phyloP scores from a whole-genome alignment of 64 coral and sea anemone species.

The Acropora yongei region DNA sequence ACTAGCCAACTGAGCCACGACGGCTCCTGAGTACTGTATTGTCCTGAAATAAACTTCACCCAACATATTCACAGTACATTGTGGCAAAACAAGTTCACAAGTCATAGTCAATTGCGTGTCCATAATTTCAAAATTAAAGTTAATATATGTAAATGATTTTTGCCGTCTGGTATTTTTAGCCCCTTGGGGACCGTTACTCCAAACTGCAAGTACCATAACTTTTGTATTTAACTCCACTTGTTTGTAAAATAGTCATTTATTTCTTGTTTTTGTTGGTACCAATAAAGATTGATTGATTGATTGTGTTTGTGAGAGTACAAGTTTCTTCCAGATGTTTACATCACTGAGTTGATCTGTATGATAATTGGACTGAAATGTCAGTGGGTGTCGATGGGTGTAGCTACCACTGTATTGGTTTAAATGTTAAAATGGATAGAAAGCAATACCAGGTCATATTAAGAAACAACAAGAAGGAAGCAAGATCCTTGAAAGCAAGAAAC shows the following conservation, averaged over 20 bases:
- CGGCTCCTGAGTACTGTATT: background rate
- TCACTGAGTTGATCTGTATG: background rate
- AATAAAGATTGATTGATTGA: constrained; percentile 26
- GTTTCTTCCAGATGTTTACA: background rate
- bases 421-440: constrained; percentile 9
- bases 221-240: constrained; percentile 22
- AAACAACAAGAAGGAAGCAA: background rate
- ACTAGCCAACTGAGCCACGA: too few species aligned
- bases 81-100: constrained; percentile 17
- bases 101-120: constrained; percentile 4
- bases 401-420: constrained; percentile 5
- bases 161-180: background rate
- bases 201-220: background rate
- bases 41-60: constrained; percentile 10
- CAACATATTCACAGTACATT: constrained; percentile 19
- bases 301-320: constrained; percentile 6
- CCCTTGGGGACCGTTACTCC: background rate
- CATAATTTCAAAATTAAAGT: constrained; percentile 17
- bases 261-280: background rate
- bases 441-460: constrained; percentile 6
- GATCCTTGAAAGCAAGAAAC: background rate
- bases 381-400: background rate
- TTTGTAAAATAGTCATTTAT: constrained; percentile 12
- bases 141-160: constrained; percentile 20
- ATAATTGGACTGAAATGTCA: background rate